Conservation (phyloP, 1,140 invertebrate genomes). For the Arctopsyche grandis region DNA sequence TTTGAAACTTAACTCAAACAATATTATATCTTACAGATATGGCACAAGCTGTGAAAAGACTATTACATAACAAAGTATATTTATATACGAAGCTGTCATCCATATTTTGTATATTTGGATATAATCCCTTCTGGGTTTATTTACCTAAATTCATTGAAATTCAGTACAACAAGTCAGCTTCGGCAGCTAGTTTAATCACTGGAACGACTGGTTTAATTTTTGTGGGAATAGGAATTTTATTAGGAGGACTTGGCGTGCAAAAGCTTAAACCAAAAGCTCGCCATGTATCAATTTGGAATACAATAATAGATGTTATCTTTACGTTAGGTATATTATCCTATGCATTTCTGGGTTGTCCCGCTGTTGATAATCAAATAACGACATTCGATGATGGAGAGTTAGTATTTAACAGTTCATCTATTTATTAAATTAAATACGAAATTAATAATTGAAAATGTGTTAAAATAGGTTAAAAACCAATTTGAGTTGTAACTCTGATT, state of each 20-base stretch:
- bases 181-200: constrained; percentile 72
- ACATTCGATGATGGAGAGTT: not conserved
- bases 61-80: constrained; percentile 72
- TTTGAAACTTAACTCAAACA: not conserved
- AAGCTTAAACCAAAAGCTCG: constrained; percentile 75
- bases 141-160: constrained; percentile 81
- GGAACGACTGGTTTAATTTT: constrained; percentile 76
- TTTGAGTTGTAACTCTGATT: constrained; percentile 71
- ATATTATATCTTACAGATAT: constrained; percentile 62
- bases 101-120: constrained; percentile 77
- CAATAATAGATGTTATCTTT: constrained; percentile 73
- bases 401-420: not conserved
- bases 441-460: not conserved
- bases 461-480: constrained; percentile 33
- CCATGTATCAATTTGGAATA: constrained; percentile 77
- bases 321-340: constrained; percentile 73
- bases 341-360: constrained; percentile 75
- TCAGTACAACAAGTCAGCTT: constrained; percentile 77
- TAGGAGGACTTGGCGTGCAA: constrained; percentile 75
- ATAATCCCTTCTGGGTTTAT: constrained; percentile 79
- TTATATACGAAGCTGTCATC: constrained; percentile 75
- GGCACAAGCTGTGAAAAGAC: constrained; percentile 70
- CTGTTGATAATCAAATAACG: constrained; percentile 64
- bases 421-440: not conserved
- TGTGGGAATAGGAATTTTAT: constrained; percentile 74